phyloP scores from a whole-genome alignment of 37 sponge, comb jelly and placozoan species.

The Chondrosia reniformis region DNA sequence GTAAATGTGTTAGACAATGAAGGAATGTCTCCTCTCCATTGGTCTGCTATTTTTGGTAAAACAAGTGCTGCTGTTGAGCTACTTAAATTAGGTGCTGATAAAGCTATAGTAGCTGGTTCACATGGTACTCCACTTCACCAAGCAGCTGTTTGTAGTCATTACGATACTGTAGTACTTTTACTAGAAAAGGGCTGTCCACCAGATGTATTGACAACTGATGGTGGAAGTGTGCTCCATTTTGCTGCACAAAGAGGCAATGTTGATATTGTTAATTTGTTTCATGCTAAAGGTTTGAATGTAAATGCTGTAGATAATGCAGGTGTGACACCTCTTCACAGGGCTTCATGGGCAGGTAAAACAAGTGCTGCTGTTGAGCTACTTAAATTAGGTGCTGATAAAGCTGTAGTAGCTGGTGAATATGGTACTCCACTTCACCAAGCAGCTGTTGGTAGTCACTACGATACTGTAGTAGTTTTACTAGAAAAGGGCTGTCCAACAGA shows the following conservation, averaged over 20 bases:
- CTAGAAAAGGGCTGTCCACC: not conserved
- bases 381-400: not conserved
- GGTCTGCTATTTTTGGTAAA: slow-evolving; percentile 1
- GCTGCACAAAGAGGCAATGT: not conserved
- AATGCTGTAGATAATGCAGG: not conserved
- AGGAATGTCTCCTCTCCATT: slow-evolving; percentile 1
- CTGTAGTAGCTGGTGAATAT: not conserved
- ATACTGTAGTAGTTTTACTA: not conserved
- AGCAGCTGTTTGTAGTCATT: not conserved
- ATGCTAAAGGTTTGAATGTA: not conserved
- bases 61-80: not conserved
- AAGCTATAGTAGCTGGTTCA: not conserved
- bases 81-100: not conserved
- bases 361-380: not conserved
- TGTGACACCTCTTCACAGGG: not conserved
- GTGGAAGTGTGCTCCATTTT: not conserved
- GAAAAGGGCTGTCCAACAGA: not conserved
- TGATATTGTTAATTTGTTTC: not conserved
- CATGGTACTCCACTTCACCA: not conserved
- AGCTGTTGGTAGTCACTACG: not conserved
- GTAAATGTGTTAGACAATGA: not conserved
- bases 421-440: slow-evolving; percentile 21
- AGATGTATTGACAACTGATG: not conserved
- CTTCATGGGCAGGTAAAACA: not conserved
- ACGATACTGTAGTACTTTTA: not conserved